Base-by-base conservation (phyloP, 2,888 invertebrate species). In the Luperina testacea region DNA sequence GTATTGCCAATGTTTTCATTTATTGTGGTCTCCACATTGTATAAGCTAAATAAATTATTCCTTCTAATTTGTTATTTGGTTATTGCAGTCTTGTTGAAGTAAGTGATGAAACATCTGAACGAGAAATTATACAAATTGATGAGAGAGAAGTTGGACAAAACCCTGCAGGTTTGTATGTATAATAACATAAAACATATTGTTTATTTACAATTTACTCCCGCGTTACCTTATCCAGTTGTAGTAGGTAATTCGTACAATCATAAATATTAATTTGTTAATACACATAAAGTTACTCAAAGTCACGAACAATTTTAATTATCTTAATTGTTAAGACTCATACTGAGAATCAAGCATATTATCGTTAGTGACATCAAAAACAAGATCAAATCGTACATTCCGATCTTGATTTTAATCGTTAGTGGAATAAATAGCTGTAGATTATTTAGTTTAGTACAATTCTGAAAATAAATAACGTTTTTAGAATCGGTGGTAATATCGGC, bases 401-500 rank as follows among this genome's bases (percentile, higher is more conserved):
- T 83, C 76, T 75, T 64, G 77, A 83, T 87, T 53, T 15, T 72
- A 71, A 84, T 87, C 72, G 13, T 79, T 61, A 73, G n/a, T 79
- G 64, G 63, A 85, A 85, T 77, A 67, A 69, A 67, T 77, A 51
- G 38, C 70, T 45, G 15, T 24, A 27, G 76, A 74, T 78, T 70
- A 4, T 27, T 70, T 51, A 38, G n/a, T 42, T 57, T 69, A 38
- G 11, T 59, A 38, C 9, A 69, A 20, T 77, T 80, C 32, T 69
- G 20, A 76, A 64, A 69, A 72, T 53, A 32, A 45, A 7, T 8
- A 27, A 53, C 32, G 15, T 70, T 90, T 92, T 45, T 91, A 95
- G 95, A 95, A 87, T 94, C 97, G 69, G 95, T 97, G 57, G 97
- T 98, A 90, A 98, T 99, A 92, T 98, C 98, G 51, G 99, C 99